Base-by-base conservation (phyloP, 2,113 vertebrate species). In the Polypterus bichir region DNA sequence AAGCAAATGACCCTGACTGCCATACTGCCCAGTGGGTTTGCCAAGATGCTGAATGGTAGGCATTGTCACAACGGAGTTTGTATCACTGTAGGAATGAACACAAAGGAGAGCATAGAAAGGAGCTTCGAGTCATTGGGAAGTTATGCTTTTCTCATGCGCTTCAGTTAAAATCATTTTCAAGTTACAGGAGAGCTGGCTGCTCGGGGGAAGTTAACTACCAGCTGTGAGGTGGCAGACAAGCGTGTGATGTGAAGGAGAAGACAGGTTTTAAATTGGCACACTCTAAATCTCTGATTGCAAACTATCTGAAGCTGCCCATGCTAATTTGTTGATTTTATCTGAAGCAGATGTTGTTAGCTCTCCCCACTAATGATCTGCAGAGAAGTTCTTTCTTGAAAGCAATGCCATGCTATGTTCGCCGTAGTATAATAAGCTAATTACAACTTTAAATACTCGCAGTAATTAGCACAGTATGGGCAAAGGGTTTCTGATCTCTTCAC, bases 281-380 rank as follows among this genome's bases (percentile, higher is more conserved):
- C 87, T 89, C 87, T 89, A 86, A 88, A 87, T 86, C 84, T 88
- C 87, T 89, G 87, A 89, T 88, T 89, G 87, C 87, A 89, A 89
- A 88, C 87, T 88, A 85, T 88, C 79, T 10, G 74, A 82, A 88
- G 85, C 87, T 89, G 86, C 81, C 85, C 79, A 81, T 0, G 65
- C 82, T 88, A 89, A 89, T 89, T 88, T 84, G 87, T 88, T 88
- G 86, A 86, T 89, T 89, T 88, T 88, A 89, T 89, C 88, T 88
- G 86, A 89, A 88, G 84, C 86, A 89, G 87, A 89, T 89, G 87
- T 87, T 89, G 84, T 88, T 88, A 87, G 87, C 86, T 89, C 86
- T 87, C 83, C 78, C 4, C 81, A 85, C 83, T 89, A 89, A 89
- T 89, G 84, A 88, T 88, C 83, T 85, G 78, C 83, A 87, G 87